Conservation (phyloP, 2,113 vertebrate species). For the Hemiprocne comata region DNA sequence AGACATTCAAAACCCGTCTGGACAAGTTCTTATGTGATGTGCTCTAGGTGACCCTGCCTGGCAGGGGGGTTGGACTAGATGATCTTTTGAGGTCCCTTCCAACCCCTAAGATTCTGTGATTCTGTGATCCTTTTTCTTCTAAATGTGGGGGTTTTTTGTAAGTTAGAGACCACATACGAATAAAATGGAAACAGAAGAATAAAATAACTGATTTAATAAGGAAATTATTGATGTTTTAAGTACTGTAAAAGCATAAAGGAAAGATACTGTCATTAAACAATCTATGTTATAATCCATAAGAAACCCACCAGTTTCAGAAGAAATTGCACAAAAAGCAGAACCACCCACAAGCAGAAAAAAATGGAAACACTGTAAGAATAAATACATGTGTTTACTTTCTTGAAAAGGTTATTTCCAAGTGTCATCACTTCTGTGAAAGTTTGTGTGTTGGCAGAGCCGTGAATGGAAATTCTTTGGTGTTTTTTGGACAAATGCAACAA, state of each 20-base stretch:
- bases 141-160: not conserved
- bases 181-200: not conserved
- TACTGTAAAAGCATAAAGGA: not conserved
- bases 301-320: not conserved
- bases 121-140: not conserved
- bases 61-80: too few species aligned
- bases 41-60: too few species aligned
- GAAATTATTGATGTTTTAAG: not conserved
- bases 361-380: not conserved
- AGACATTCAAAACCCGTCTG: too few species aligned
- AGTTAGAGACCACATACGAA: rapidly evolving
- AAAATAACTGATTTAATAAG: not conserved
- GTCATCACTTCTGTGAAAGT: not conserved
- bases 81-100: too few species aligned
- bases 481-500: not conserved
- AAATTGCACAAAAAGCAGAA: not conserved
- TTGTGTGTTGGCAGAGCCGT: not conserved
- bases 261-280: not conserved
- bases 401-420: not conserved
- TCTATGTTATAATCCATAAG: not conserved
- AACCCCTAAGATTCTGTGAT: too few species aligned
- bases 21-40: too few species aligned
- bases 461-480: not conserved
- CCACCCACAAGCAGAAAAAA: not conserved
- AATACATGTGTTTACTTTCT: not conserved